Evolutionary conservation across 1,140 invertebrate species (phyloP).

Genomic region (Drosophila subpulchrella): DNA sequence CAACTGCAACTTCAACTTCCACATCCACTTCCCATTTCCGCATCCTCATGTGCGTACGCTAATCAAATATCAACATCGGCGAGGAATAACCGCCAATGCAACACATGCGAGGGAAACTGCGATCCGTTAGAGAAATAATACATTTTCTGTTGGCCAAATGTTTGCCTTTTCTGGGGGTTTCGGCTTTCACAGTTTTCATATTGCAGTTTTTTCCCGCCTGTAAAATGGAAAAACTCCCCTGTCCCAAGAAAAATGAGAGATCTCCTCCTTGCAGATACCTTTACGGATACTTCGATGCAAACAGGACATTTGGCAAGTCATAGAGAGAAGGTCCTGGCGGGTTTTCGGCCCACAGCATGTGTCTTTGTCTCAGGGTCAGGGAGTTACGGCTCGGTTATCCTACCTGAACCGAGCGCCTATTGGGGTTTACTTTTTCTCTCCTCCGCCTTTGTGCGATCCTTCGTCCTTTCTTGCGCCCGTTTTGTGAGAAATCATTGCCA

Average conservation of each 20-base stretch:
- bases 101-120: slow-evolving; percentile 64
- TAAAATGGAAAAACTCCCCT: slow-evolving; percentile 56
- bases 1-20: slow-evolving; percentile 41
- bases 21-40: slow-evolving; percentile 34
- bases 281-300: slow-evolving; percentile 12
- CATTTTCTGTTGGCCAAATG: slow-evolving; percentile 32
- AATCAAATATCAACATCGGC: slow-evolving; percentile 70
- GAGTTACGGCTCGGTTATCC: slow-evolving; percentile 25
- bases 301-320: slow-evolving; percentile 68
- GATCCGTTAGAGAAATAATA: slow-evolving; percentile 49
- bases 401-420: slow-evolving; percentile 65
- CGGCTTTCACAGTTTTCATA: slow-evolving; percentile 45
- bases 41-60: slow-evolving; percentile 53
- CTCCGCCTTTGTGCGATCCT: slow-evolving; percentile 50
- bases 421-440: slow-evolving; percentile 59
- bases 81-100: slow-evolving; percentile 71
- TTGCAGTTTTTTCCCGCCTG: slow-evolving; percentile 57
- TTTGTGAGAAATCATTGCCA: slow-evolving; percentile 65
- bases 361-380: slow-evolving; percentile 57
- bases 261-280: slow-evolving; percentile 10
- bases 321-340: slow-evolving; percentile 34
- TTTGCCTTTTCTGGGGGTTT: slow-evolving; percentile 47
- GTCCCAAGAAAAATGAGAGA: slow-evolving; percentile 14
- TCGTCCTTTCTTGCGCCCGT: slow-evolving; percentile 34
- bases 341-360: slow-evolving; percentile 42